phyloP scores from a whole-genome alignment of 2,888 invertebrate species.

The Polyommatus icarus region DNA sequence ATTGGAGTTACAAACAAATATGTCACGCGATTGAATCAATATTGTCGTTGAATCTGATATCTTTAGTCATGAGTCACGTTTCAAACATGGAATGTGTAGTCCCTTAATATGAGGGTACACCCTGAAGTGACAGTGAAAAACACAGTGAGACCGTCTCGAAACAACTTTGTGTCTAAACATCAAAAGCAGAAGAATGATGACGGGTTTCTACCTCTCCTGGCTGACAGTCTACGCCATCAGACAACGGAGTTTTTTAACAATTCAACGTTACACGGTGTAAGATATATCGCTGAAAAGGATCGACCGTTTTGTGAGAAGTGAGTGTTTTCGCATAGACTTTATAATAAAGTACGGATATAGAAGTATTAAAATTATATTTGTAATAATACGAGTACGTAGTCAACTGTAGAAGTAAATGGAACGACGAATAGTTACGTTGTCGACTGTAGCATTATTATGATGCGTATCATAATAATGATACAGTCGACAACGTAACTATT shows the following conservation, averaged over 20 bases:
- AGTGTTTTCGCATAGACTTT: constrained; percentile 44
- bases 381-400: too few species aligned
- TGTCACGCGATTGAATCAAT: constrained; percentile 27
- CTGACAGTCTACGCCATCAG: constrained; percentile 85
- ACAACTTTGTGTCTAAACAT: neutral
- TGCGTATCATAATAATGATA: too few species aligned
- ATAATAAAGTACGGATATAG: too few species aligned
- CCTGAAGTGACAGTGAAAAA: constrained; percentile 53
- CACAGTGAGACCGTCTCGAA: constrained; percentile 41
- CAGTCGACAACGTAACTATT: too few species aligned
- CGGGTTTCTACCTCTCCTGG: constrained; percentile 66
- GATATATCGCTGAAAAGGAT: constrained; percentile 87
- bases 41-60: neutral
- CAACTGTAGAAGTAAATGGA: too few species aligned
- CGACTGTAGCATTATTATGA: neutral
- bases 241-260: constrained; percentile 87
- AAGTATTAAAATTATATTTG: too few species aligned
- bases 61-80: constrained; percentile 15
- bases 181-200: constrained; percentile 43
- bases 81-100: neutral
- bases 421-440: neutral
- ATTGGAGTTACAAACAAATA: constrained; percentile 28
- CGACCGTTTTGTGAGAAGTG: constrained; percentile 89
- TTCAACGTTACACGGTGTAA: constrained; percentile 88
- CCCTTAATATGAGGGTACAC: constrained; percentile 59